Evolutionary conservation across 1,140 invertebrate species (phyloP), one percentile per base, ranked within the genome.

Genomic region (Drosophila lini): DNA sequence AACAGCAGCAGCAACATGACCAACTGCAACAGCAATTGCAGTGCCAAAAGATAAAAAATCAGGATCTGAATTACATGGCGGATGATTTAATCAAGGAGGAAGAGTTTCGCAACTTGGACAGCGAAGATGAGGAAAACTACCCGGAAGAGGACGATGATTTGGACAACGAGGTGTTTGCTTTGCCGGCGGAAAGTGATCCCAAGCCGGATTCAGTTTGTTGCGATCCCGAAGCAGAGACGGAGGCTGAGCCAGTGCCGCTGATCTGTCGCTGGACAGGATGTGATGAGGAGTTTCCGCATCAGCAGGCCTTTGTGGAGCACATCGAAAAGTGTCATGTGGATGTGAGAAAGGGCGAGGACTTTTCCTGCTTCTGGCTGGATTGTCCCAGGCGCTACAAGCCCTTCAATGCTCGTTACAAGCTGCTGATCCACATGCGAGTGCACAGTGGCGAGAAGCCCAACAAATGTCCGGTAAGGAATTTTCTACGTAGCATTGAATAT

Each of bases 371-470:
- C 45, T 99, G 98, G 98, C 93, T 95, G 45, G 96, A 96, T 3
- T 99, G 98, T 93, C 96, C 96, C 0, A 94, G 98, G 32, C 94
- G 95, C 48, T 94, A 96, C 40, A 95, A 96, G 48, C 97, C 98
- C 0, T 99, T 99, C 93, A 99, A 99, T 93, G 98, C 98, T 0
- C 94, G 98, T 57, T 99, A 99, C 94, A 99, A 99, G 91, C 93
- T 99, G 7, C 94, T 99, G 9, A 99, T 99, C 64, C 98, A 99
- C 92, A 99, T 99, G 98, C 92, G 98, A 9, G 97, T 99, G 0
- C 98, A 99, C 91, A 98, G 97, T 41, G 98, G 98, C 15, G 97
- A 99, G 88, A 99, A 98, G 85, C 98, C 98, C 1, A 98, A 99
- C 92, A 97, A 98, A 93, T 99, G 98, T 93, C 96, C 96, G 92